Evolutionary conservation across 1,140 invertebrate genomes (phyloP).

Genomic region (Monomorium pharaonis): DNA sequence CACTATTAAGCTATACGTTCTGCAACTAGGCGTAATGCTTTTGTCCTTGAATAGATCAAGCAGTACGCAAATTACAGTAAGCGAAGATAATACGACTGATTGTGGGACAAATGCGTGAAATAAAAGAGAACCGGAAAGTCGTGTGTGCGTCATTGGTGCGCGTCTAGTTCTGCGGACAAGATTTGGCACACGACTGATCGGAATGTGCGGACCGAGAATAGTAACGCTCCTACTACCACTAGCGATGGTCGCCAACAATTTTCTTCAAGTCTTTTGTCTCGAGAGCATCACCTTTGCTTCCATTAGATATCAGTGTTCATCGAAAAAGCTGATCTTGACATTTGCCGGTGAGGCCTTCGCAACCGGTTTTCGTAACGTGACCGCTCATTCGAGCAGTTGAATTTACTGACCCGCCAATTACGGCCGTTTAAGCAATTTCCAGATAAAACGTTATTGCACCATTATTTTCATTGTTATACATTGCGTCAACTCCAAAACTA

Average conservation of each 20-base stretch:
- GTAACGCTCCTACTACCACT: constrained; percentile 72
- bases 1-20: too few species aligned
- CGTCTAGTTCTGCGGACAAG: constrained; percentile 62
- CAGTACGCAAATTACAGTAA: not conserved
- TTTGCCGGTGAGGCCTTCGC: not conserved
- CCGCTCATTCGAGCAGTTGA: not conserved
- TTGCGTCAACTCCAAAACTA: not conserved
- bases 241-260: constrained; percentile 72
- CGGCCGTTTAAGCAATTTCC: not conserved
- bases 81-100: not conserved
- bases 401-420: not conserved
- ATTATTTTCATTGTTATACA: constrained; percentile 14
- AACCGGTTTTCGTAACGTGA: not conserved
- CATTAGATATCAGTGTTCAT: constrained; percentile 6
- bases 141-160: not conserved
- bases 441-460: not conserved
- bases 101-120: not conserved
- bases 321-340: not conserved
- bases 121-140: not conserved
- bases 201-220: constrained; percentile 83
- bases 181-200: constrained; percentile 83
- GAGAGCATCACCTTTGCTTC: constrained; percentile 38
- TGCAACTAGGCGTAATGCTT: not conserved
- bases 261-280: constrained; percentile 57
- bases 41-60: not conserved